Percentiles rank a stretch among this genome's conserved stretches.
These are phyloP conservation scores for Hypsopygia costalis DNA, from an alignment of 2,888 invertebrate species.

Conservation along the genomic window DNA sequence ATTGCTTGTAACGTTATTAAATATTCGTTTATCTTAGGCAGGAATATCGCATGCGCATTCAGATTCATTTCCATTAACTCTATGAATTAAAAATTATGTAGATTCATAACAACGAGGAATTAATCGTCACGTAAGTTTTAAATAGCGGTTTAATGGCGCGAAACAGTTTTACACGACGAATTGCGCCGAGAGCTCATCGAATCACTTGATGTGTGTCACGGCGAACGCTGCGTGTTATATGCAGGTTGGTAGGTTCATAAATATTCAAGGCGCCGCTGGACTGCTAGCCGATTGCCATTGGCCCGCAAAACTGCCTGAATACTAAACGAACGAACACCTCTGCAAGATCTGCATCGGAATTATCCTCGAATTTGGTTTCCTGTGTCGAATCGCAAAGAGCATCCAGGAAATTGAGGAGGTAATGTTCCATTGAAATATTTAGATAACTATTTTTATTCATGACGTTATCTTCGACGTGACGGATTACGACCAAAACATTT, in stretches of 20 bases:
- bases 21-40: slow-evolving; percentile 21
- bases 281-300: slow-evolving; percentile 57
- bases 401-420: slow-evolving; percentile 30
- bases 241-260: slow-evolving; percentile 54
- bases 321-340: slow-evolving; percentile 49
- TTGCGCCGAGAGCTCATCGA: slow-evolving; percentile 34
- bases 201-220: slow-evolving; percentile 67
- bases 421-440: slow-evolving; percentile 11
- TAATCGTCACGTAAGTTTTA: slow-evolving; percentile 27
- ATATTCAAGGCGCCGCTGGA: slow-evolving; percentile 63
- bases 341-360: slow-evolving; percentile 66
- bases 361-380: slow-evolving; percentile 57
- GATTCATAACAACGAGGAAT: slow-evolving; percentile 20
- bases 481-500: slow-evolving; percentile 32
- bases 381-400: slow-evolving; percentile 35
- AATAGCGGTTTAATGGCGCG: slow-evolving; percentile 25
- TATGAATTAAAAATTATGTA: slow-evolving; percentile 32
- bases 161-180: slow-evolving; percentile 21
- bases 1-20: slow-evolving; percentile 28
- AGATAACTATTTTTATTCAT: slow-evolving; percentile 24
- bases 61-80: slow-evolving; percentile 25
- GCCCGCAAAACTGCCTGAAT: slow-evolving; percentile 64
- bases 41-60: slow-evolving; percentile 21
- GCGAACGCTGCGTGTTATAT: slow-evolving; percentile 50
- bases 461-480: slow-evolving; percentile 25